These are phyloP conservation scores for Rhyacophila evoluta DNA, from an alignment of 2,888 invertebrate genomes.

Conservation along the genomic window DNA sequence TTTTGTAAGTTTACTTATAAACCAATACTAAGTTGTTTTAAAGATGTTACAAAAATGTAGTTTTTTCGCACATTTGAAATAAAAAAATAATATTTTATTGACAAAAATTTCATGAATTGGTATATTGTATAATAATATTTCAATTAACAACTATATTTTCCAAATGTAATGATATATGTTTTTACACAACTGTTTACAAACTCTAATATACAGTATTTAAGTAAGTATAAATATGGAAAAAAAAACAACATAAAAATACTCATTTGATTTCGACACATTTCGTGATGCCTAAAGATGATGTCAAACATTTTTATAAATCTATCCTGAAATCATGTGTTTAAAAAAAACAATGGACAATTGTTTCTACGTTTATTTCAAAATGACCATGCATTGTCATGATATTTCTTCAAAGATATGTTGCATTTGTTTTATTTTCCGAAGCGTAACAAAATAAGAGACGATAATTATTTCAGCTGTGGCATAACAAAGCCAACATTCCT, in stretches of 20 bases:
- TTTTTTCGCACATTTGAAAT: too few relatives aligned
- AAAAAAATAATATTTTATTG: too few relatives aligned
- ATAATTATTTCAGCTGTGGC: conserved; percentile 30
- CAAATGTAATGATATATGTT: too few relatives aligned
- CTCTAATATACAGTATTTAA: too few relatives aligned
- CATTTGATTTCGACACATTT: background rate
- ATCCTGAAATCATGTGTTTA: background rate
- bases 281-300: background rate
- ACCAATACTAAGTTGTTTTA: too few relatives aligned
- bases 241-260: background rate
- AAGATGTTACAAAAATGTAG: too few relatives aligned
- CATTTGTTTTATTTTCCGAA: conserved; percentile 4
- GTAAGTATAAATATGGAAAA: too few relatives aligned
- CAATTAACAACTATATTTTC: too few relatives aligned
- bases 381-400: conserved; percentile 28
- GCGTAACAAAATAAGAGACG: conserved; percentile 27
- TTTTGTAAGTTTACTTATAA: too few relatives aligned
- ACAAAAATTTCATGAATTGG: too few relatives aligned
- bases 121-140: too few relatives aligned
- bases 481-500: background rate
- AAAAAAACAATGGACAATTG: conserved; percentile 40
- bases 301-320: background rate
- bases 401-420: background rate
- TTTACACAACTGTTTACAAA: too few relatives aligned
- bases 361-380: conserved; percentile 35